Base-by-base conservation (phyloP, 2,797 vertebrate species). In the Lindbergichthys nudifrons region DNA sequence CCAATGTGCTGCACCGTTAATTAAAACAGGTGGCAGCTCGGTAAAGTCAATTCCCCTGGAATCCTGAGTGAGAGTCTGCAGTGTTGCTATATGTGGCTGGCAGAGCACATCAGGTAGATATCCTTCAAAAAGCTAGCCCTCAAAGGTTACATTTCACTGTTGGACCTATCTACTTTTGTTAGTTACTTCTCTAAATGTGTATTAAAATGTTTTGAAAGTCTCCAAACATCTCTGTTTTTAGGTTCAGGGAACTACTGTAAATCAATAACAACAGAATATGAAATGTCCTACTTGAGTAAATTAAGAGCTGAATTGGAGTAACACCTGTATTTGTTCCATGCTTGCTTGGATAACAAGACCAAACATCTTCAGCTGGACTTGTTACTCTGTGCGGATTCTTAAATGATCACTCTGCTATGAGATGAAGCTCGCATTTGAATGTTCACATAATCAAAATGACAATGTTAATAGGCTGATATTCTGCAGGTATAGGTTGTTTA, bases 1-100 rank as follows among this genome's bases (percentile, higher is more conserved):
- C 5, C 62, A 80, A 82, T 70, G 83, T 83, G 82, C 80, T 47
- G 67, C 59, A 18, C 75, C 59, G 79, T 87, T 94, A 93, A 94
- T 95, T 93, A 93, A 92, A 90, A 84, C 81, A 84, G 79, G 85
- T 84, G 82, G 67, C 75, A 13, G 69, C 86, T 81, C 72, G 70
- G 73, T 64, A 65, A 88, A 90, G 88, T 88, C 90, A 91, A 91
- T 92, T 92, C 91, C 78, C 77, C 75, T 39, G 32, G 48, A 84
- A 72, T 91, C 87, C 88, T 85, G 69, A 18, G 66, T 82, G 87
- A 73, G 56, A 26, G 57, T 79, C 60, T 75, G 78, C 66, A 4
- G 23, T 19, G 71, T 73, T 63, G 79, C 62, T 79, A 81, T 71
- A 60, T 60, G 77, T 84, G 85, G 82, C 80, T 82, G 42, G 43